phyloP scores from a whole-genome alignment of 2,888 invertebrate species.

The Sinodicranocentrus sp. region DNA sequence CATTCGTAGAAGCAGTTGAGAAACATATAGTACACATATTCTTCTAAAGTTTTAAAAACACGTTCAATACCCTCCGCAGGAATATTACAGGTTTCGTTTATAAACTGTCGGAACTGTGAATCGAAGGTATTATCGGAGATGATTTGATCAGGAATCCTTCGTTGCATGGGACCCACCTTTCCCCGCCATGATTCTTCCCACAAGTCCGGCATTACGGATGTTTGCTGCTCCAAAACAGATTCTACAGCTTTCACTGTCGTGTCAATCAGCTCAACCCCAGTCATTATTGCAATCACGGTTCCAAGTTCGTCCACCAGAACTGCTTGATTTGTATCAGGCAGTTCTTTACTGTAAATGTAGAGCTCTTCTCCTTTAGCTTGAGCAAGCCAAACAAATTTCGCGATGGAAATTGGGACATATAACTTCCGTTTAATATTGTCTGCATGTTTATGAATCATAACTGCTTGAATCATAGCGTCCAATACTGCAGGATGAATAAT shows the following conservation, averaged over 20 bases:
- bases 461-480: constrained; percentile 68
- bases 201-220: constrained; percentile 25
- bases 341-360: constrained; percentile 18
- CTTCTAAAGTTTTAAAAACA: background rate
- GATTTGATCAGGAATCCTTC: background rate
- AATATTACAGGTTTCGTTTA: background rate
- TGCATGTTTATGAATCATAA: constrained; percentile 36
- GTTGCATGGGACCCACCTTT: background rate
- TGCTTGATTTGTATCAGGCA: background rate
- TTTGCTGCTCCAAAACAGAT: constrained; percentile 24
- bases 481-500: constrained; percentile 51
- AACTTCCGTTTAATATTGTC: constrained; percentile 34
- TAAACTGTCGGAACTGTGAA: background rate
- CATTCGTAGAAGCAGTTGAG: constrained; percentile 20
- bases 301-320: constrained; percentile 8
- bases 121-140: background rate
- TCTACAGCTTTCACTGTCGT: constrained; percentile 43
- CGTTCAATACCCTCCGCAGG: background rate
- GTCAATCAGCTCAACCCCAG: constrained; percentile 42
- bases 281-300: constrained; percentile 30
- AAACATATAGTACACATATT: constrained; percentile 12
- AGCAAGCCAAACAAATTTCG: constrained; percentile 64
- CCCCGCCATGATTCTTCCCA: constrained; percentile 16
- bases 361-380: constrained; percentile 8
- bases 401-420: constrained; percentile 52